A percentile compares a stretch with the other conserved stretches of the same genome.
Evolutionary conservation across 1,140 invertebrate genomes (phyloP).

Genomic region (Sitophilus oryzae): DNA sequence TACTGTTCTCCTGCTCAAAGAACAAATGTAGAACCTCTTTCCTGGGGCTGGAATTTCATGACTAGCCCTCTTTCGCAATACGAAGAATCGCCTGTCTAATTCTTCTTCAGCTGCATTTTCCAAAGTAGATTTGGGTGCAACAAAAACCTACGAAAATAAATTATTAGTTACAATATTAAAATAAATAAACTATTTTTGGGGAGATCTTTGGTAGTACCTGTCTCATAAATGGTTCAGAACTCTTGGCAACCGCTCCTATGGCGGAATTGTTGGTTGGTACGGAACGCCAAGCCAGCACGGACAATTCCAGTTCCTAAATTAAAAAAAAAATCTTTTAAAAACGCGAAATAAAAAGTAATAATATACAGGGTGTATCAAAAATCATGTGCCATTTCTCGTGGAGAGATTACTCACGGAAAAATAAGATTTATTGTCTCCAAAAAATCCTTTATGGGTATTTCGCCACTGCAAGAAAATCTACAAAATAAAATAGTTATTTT

Average conservation of each 20-base stretch:
- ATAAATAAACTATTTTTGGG: background rate
- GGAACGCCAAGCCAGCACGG: slow-evolving; percentile 84
- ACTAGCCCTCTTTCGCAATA: slow-evolving; percentile 87
- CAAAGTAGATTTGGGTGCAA: slow-evolving; percentile 11
- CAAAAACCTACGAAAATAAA: slow-evolving; percentile 14
- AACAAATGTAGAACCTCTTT: slow-evolving; percentile 93
- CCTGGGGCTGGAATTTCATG: slow-evolving; percentile 79
- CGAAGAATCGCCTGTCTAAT: slow-evolving; percentile 67
- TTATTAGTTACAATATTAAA: background rate
- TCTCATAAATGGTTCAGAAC: slow-evolving; percentile 91
- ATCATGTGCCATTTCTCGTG: no score
- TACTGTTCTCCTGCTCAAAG: slow-evolving; percentile 79
- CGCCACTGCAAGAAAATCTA: no score
- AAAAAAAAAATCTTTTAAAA: background rate
- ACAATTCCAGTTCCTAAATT: slow-evolving; percentile 61
- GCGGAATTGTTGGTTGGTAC: slow-evolving; percentile 79
- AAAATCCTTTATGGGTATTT: no score
- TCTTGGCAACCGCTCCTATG: slow-evolving; percentile 86
- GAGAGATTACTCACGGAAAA: no score
- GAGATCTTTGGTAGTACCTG: slow-evolving; percentile 51
- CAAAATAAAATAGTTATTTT: no score
- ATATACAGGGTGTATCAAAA: no score
- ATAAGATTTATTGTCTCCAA: no score
- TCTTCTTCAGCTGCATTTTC: slow-evolving; percentile 30
- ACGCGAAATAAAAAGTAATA: background rate